phyloP scores from a whole-genome alignment of 2,888 invertebrate genomes.

The Byasa hedistus region DNA sequence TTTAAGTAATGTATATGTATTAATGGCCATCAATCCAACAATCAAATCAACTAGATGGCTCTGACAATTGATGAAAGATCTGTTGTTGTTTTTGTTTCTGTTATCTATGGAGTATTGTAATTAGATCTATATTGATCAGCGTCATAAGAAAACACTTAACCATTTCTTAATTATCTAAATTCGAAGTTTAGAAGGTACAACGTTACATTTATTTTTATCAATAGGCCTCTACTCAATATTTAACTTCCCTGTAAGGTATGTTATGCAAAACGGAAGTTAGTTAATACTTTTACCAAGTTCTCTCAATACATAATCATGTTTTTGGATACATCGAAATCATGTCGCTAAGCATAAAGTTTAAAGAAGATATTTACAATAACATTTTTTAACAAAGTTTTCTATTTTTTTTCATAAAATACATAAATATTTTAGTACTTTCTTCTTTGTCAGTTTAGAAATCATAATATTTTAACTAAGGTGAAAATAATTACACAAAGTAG shows the following conservation, averaged over 20 bases:
- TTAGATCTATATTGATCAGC: too few relatives aligned
- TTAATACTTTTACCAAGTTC: slow-evolving; percentile 10
- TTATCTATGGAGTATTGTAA: too few relatives aligned
- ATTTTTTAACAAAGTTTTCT: not conserved
- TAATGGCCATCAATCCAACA: too few relatives aligned
- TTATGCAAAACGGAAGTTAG: slow-evolving; percentile 9
- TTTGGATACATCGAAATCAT: slow-evolving; percentile 4
- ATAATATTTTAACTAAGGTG: not conserved
- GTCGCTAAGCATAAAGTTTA: not conserved
- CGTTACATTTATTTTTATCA: not conserved
- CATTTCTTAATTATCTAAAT: too few relatives aligned
- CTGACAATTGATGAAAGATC: too few relatives aligned
- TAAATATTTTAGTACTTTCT: not conserved
- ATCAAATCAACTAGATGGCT: too few relatives aligned
- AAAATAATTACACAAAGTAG: not conserved
- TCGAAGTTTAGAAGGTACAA: not conserved
- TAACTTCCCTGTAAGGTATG: slow-evolving; percentile 5
- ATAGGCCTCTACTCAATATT: not conserved
- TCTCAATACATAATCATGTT: slow-evolving; percentile 5
- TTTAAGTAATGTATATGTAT: too few relatives aligned
- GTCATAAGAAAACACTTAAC: too few relatives aligned
- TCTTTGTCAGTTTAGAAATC: not conserved
- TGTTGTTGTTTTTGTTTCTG: too few relatives aligned
- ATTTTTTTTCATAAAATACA: not conserved
- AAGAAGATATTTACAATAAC: not conserved